phyloP scores from a whole-genome alignment of 2,797 vertebrate species.

The Hybognathus amarus region DNA sequence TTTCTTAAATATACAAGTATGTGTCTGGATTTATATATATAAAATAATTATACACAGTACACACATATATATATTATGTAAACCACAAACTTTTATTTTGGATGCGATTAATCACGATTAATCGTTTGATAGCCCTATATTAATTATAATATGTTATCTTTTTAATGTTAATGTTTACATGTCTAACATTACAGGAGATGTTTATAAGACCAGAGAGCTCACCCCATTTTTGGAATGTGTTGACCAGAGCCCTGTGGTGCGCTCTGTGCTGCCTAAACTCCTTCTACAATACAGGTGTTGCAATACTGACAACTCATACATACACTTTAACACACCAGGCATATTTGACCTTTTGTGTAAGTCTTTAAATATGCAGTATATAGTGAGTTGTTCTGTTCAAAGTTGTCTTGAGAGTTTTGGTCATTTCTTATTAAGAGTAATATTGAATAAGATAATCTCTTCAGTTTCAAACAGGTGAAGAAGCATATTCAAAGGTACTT shows the following conservation, averaged over 20 bases:
- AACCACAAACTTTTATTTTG: too few relatives aligned
- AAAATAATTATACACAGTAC: too few relatives aligned
- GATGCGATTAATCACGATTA: too few relatives aligned
- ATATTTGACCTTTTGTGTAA: not conserved
- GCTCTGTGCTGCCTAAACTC: conserved; percentile 79
- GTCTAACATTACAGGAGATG: conserved; percentile 64
- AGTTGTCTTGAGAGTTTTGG: not conserved
- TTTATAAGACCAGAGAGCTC: conserved; percentile 76
- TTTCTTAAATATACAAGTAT: too few relatives aligned
- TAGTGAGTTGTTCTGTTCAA: not conserved
- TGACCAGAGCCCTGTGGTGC: conserved; percentile 77
- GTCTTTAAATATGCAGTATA: not conserved
- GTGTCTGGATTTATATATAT: too few relatives aligned
- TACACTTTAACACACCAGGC: not conserved
- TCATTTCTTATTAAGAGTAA: not conserved
- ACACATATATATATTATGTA: too few relatives aligned
- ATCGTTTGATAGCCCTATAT: too few relatives aligned
- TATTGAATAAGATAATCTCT: not conserved
- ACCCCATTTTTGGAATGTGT: conserved; percentile 80
- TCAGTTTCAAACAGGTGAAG: conserved; percentile 77
- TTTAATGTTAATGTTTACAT: not conserved
- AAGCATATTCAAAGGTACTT: conserved; percentile 74
- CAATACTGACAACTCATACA: not conserved
- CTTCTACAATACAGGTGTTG: conserved; percentile 78
- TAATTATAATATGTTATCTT: not conserved